A percentile compares a stretch with the other conserved stretches of the same genome.
Conservation (phyloP, 2,113 vertebrate species). For the Vulpes lagopus region DNA sequence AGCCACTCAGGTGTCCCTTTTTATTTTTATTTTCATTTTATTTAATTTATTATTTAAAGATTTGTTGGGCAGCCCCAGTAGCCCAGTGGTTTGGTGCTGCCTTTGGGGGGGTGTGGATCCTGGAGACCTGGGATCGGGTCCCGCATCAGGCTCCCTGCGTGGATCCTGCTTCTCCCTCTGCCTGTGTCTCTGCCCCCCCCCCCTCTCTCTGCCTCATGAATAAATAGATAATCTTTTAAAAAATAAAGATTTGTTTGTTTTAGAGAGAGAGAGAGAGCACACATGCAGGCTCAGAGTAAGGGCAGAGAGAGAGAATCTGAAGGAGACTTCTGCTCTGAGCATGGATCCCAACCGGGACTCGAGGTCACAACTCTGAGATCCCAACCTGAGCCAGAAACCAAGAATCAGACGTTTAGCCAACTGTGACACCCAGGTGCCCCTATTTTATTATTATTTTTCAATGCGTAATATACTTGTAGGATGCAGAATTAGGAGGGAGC, state of each 20-base stretch:
- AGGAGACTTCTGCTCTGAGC: not conserved
- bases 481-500: not conserved
- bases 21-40: too few species aligned
- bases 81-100: too few species aligned
- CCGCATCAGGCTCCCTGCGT: too few species aligned
- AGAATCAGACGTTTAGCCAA: not conserved
- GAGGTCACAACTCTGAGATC: not conserved
- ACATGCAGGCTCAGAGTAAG: fast-evolving
- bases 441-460: not conserved
- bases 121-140: too few species aligned
- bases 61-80: too few species aligned
- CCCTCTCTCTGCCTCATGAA: too few species aligned
- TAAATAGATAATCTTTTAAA: too few species aligned
- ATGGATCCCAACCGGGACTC: not conserved
- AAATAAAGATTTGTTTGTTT: not conserved
- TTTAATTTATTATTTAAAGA: too few species aligned
- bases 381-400: not conserved
- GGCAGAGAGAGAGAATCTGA: not conserved
- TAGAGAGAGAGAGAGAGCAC: not conserved
- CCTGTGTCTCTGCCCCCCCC: too few species aligned
- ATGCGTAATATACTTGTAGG: not conserved
- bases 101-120: too few species aligned
- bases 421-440: not conserved
- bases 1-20: too few species aligned
- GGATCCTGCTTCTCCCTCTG: too few species aligned